Base-by-base conservation (phyloP, 2,888 invertebrate species). In the Mechanitis messenoides region DNA sequence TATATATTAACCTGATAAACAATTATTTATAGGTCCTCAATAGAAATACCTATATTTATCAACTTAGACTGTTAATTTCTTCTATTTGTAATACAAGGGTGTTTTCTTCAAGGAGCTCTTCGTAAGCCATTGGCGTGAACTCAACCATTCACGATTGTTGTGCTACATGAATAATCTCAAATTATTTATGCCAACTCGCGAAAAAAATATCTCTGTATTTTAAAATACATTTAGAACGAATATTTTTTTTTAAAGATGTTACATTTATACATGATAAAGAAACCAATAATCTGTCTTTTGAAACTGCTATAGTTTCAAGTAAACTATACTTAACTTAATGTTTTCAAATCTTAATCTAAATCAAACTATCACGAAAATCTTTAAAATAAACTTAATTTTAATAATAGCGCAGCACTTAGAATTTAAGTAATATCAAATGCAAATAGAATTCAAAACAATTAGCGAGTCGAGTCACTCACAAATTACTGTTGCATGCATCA, bases 1-100 rank as follows among this genome's bases (percentile, higher is more conserved):
- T 31, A 50, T 9, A 28, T 5, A 28, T 6, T 50, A 20, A 20
- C 50, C 50, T 50, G 3, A 20, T 28, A 4, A 20, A 50, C 5
- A 3, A 50, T 50, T 5, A 50, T 50, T 28, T 20, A 50, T 50
- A 31, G 7, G 20, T 12, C 1, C 50, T 50, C 50, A 50, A 31
- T 31, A 31, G 7, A 11, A 50, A 50, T 50, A 67, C 69, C 63
- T 68, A 72, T 69, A 68, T 69, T 72, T 63, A 50, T 47, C 55
- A 55, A 61, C 64, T 61, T 71, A 70, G 66, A 68, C 70, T 70
- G 68, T 64, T 68, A 71, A 73, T 75, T 75, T 73, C 59, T 59
- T 67, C 76, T 68, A 74, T 78, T 78, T 77, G 76, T 77, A 73
- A 74, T 75, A 77, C 76, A 75, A 72, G 71, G 72, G 73, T 9